Percentiles rank a stretch among this genome's conserved stretches.
phyloP scores from a whole-genome alignment of 2,113 vertebrate species.

The Heteronetta atricapilla region DNA sequence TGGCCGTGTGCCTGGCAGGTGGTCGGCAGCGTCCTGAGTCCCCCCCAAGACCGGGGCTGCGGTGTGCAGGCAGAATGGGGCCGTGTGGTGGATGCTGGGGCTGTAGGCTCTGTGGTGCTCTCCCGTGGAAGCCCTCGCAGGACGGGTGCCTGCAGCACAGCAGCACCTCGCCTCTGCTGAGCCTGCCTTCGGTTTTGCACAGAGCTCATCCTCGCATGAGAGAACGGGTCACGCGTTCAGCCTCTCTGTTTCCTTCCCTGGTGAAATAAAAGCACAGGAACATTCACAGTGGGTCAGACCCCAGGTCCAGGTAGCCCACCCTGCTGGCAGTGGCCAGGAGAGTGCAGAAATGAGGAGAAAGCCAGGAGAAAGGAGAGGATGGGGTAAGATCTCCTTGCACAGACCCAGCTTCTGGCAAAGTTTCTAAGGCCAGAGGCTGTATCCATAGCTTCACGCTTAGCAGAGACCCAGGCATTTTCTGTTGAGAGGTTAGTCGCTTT shows the following conservation, averaged over 20 bases:
- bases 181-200: neutral
- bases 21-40: rapidly evolving
- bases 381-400: neutral
- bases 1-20: neutral
- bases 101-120: neutral
- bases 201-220: neutral
- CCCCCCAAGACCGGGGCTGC: rapidly evolving
- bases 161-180: neutral
- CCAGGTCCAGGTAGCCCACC: neutral
- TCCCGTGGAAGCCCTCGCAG: rapidly evolving
- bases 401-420: neutral
- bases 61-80: rapidly evolving
- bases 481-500: neutral
- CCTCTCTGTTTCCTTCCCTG: neutral
- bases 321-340: neutral
- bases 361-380: neutral
- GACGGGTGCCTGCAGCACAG: rapidly evolving
- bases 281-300: neutral
- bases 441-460: rapidly evolving
- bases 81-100: rapidly evolving
- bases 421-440: neutral
- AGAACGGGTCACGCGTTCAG: neutral
- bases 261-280: neutral
- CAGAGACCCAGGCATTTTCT: neutral
- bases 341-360: neutral